These are phyloP conservation scores for Periophthalmus magnuspinnatus DNA, from an alignment of 2,797 vertebrate species.

Conservation along the genomic window DNA sequence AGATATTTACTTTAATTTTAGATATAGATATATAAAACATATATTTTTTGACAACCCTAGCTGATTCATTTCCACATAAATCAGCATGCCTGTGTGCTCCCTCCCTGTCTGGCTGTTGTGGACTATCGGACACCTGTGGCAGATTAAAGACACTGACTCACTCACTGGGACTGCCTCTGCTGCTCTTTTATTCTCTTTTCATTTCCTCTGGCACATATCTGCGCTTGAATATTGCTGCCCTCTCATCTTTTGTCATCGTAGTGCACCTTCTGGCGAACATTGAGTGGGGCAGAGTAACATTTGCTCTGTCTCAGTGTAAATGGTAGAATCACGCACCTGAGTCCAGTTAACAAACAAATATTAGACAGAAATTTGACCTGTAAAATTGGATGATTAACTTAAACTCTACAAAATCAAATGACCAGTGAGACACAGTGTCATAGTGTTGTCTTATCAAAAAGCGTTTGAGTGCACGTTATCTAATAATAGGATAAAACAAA, in stretches of 20 bases:
- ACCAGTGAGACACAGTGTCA: no score
- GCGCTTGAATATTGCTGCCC: slow-evolving; percentile 34
- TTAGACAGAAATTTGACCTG: not conserved
- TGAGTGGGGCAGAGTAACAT: not conserved
- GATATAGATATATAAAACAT: no score
- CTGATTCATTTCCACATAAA: not conserved
- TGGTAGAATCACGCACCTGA: not conserved
- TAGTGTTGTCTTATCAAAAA: no score
- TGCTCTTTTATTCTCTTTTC: slow-evolving; percentile 43
- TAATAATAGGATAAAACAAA: no score
- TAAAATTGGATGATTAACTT: no score
- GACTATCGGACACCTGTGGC: slow-evolving; percentile 48
- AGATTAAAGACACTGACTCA: slow-evolving; percentile 62
- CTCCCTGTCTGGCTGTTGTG: slow-evolving; percentile 37
- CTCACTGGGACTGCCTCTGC: slow-evolving; percentile 29
- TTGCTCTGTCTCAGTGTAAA: slow-evolving; percentile 4
- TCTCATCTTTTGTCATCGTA: slow-evolving; percentile 42
- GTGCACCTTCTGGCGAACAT: slow-evolving; percentile 3
- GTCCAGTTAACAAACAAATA: not conserved
- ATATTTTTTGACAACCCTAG: not conserved
- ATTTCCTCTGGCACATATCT: slow-evolving; percentile 31
- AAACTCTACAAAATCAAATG: no score
- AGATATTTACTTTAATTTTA: no score
- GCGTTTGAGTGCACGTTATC: not conserved
- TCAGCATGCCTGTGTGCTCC: slow-evolving; percentile 24